Evolutionary conservation across 1,140 invertebrate species (phyloP), one percentile per base, ranked within the genome.

Genomic region (Drosophila bipectinata): DNA sequence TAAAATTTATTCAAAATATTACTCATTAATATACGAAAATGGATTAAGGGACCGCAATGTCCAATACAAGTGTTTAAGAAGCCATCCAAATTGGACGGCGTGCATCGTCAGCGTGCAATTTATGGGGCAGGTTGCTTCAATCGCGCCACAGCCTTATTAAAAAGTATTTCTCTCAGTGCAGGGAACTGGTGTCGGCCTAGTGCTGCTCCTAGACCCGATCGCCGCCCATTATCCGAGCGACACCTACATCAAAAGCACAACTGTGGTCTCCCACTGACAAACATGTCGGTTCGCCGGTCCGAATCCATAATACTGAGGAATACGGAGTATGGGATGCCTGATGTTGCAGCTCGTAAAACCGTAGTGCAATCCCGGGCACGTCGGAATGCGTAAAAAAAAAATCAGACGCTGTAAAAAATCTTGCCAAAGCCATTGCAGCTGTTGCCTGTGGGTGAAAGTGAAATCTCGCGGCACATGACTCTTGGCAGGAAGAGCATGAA

Each of bases 361-460:
- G 54, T 59, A 53, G 48, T 32, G 41, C 72, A 49, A 41, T 39
- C 72, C 32, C 41, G 48, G 49, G 54, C 63, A 10, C 32, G 6
- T 39, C 26, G 66, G 76, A 79, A 76, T 79, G 37, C 51, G 32
- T 61, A 76, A 76, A 63, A 18, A 18, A 18, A 18, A 18, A 18
- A 18, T 18, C 18, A 18, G 18, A 18, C 18, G 76, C 61, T 83
- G 18, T 47, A 10, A 24, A 78, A 55, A 72, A 62, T 57, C 53
- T 21, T 45, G 52, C 61, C 49, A 76, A 76, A 53, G 55, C 41
- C 72, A 75, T 10, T 64, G 61, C 72, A 76, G 79, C 79, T 75
- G 79, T 78, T 84, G 80, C 59, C 64, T 72, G 64, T 76, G 64
- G 61, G 76, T 75, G 58, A 79, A 72, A 84, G 72, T 76, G 51